Evolutionary conservation across 2,113 vertebrate genomes (phyloP), one percentile per base, ranked within the genome.

Genomic region (Shinisaurus crocodilurus): DNA sequence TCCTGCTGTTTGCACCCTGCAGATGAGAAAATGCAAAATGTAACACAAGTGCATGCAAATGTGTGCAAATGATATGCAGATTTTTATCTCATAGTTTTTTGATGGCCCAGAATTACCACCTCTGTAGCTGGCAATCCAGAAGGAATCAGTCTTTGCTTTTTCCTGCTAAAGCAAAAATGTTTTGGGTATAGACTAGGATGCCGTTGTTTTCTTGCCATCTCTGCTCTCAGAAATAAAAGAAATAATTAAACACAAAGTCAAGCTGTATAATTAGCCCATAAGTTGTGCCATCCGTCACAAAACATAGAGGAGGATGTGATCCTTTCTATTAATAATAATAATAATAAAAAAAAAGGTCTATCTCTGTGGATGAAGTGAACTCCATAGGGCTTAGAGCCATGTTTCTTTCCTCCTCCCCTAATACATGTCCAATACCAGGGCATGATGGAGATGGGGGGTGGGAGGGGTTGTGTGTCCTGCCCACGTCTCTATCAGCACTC

Each of bases 41-140:
- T 89, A 94, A 45, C 29, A 93, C 82, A 88, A 95, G 6, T 90
- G 82, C 89, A 96, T 96, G 94, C 90, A 95, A 95, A 96, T 94
- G 2, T 91, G 94, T 96, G 95, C 86, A 96, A 96, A 96, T 95
- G 1, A 88, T n/a, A 96, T 96, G 95, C 93, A 95, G 95, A 82
- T 95, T 96, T 88, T 54, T 95, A 96, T 96, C 96, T 95, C 90
- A 88, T 95, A 89, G 88, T 92, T 95, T 96, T 81, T 96, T 95
- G 94, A 94, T 96, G 95, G 95, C 95, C 95, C 93, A 90, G 0
- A 92, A 91, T 93, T 93, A 92, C 93, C 94, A 94, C 88, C 93
- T 95, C 92, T 94, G 65, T 93, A 93, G 89, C 89, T 0, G 89
- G 93, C 94, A 96, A 96, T 95, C 95, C 89, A 93, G 92, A 95